Evolutionary conservation across 2,113 vertebrate genomes (phyloP), one percentile per base, ranked within the genome.

Genomic region (Panurus biarmicus): DNA sequence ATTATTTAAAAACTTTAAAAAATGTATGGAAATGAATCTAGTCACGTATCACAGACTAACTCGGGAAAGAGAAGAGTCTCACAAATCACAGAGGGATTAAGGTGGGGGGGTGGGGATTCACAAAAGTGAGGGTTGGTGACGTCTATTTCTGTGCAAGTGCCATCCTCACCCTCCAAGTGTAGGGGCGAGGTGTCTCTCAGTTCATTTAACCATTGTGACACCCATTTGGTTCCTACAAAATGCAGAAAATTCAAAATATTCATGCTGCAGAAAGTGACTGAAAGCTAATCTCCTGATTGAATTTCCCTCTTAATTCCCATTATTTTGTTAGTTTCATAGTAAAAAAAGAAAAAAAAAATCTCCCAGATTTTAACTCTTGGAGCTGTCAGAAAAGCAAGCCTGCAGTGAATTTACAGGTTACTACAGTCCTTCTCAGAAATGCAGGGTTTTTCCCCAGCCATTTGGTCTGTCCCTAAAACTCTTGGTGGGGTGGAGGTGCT

Each of bases 1-100:
- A 95, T 94, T 91, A 94, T 85, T 94, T 86, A 40, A 96, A 94
- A 91, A 84, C 81, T 94, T 87, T 33, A 3, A 87, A 94, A 96
- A 91, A 91, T 69, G 78, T 83, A 93, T 76, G 82, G 71, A 93
- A 90, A 90, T 6, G 1, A 79, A 93, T 95, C 83, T 87, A 93
- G 90, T 87, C 90, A 87, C 26, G 5, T 95, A 87, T 82, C 78
- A 85, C 35, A 72, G 75, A 73, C 61, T 51, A 79, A 23, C 60
- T 94, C 56, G 87, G 85, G 60, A 83, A 81, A 74, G 75, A 89
- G 71, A 87, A 79, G 64, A 93, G 58, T 31, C 82, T 94, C 72
- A 85, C 51, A 91, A 85, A 89, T 74, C 67, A 83, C 47, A 35
- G 77, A 87, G 51, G 62, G 51, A 89, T 94, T 85, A 82, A 85